Conservation (phyloP, 2,113 vertebrate genomes). For the Synchiropus splendidus region DNA sequence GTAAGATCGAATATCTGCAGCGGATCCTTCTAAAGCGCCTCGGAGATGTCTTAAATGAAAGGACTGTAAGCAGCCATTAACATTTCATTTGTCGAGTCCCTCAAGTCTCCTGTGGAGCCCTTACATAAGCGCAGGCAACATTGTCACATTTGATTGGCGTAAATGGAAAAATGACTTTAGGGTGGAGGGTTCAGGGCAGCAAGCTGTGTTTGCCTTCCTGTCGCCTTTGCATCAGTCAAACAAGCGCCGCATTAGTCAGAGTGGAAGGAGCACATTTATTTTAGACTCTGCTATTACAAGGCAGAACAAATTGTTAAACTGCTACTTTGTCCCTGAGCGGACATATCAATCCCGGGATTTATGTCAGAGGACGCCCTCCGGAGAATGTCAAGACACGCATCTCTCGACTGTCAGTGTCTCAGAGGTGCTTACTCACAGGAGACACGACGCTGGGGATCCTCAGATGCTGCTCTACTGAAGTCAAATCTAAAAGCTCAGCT, state of each 20-base stretch:
- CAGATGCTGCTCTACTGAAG: slow-evolving; percentile 10
- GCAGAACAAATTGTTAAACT: slow-evolving; percentile 8
- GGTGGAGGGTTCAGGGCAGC: slow-evolving; percentile 8
- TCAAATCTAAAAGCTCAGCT: too few species aligned
- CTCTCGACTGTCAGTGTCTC: slow-evolving; percentile 14
- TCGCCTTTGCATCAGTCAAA: slow-evolving; percentile 4
- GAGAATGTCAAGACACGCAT: not conserved
- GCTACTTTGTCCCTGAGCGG: slow-evolving; percentile 12
- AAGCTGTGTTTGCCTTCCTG: too few species aligned
- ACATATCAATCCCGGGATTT: slow-evolving; percentile 5
- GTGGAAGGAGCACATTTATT: slow-evolving; percentile 10
- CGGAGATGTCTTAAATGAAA: slow-evolving; percentile 25
- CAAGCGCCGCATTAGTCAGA: slow-evolving; percentile 14
- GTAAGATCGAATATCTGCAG: slow-evolving; percentile 14
- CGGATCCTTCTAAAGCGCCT: slow-evolving; percentile 15
- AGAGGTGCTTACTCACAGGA: slow-evolving; percentile 14
- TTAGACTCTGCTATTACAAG: slow-evolving; percentile 10
- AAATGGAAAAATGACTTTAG: slow-evolving; percentile 18
- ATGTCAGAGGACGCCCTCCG: slow-evolving; percentile 13
- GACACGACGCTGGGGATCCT: slow-evolving; percentile 7
- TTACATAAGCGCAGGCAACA: slow-evolving; percentile 37
- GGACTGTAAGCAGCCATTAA: slow-evolving; percentile 45
- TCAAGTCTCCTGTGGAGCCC: slow-evolving; percentile 16
- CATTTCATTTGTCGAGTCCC: slow-evolving; percentile 37
- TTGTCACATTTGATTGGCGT: slow-evolving; percentile 25